Percentiles rank a stretch among this genome's conserved stretches.
phyloP scores from a whole-genome alignment of 2,113 vertebrate genomes.

The Hypocryptadius cinnamomeus region DNA sequence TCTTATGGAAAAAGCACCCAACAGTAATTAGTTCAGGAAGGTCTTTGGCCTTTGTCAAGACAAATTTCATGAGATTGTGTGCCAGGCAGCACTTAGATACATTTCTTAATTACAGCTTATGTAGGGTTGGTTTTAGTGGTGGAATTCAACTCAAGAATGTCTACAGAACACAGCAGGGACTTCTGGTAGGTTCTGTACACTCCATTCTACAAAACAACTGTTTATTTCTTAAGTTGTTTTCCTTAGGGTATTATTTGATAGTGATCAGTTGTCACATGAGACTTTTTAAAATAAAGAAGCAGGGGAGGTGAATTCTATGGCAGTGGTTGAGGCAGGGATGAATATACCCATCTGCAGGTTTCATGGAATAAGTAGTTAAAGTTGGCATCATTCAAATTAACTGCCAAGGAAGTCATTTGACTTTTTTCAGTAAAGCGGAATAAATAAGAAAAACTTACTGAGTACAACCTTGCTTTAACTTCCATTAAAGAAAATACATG shows the following conservation, averaged over 20 bases:
- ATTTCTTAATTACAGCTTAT: not conserved
- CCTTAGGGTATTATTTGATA: not conserved
- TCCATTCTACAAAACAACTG: not conserved
- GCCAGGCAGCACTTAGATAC: not conserved
- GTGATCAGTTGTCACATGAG: not conserved
- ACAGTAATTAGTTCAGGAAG: not conserved
- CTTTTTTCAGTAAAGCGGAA: not conserved
- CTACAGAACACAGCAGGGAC: not conserved
- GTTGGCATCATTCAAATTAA: not conserved
- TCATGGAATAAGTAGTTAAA: not conserved
- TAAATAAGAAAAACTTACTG: not conserved
- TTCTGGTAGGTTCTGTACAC: not conserved
- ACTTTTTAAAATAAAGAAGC: not conserved
- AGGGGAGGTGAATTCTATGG: not conserved
- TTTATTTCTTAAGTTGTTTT: not conserved
- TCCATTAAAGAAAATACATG: not conserved
- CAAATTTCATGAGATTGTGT: not conserved
- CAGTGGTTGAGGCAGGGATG: not conserved
- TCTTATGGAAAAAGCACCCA: not conserved
- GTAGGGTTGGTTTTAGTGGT: not conserved
- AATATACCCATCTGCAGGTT: not conserved
- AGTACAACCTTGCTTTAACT: not conserved
- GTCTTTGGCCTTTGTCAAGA: not conserved
- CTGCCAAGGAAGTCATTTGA: fast-evolving
- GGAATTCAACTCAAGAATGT: not conserved